These are phyloP conservation scores for Agelas oroides DNA, from an alignment of 37 sponge, comb jelly and placozoan species.

Conservation along the genomic window DNA sequence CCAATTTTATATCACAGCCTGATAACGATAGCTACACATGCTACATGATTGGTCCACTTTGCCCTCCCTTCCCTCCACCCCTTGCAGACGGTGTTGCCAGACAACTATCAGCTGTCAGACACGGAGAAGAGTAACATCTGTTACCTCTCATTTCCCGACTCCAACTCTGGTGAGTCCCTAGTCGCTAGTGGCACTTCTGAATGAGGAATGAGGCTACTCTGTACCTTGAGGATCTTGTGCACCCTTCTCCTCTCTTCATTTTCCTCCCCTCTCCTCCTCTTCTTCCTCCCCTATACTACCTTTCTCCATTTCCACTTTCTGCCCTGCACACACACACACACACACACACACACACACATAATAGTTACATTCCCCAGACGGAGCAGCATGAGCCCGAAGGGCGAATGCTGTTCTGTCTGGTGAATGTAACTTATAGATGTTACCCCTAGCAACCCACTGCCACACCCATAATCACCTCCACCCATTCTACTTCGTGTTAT, in stretches of 20 bases:
- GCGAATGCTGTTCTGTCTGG: no score
- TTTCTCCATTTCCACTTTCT: not conserved
- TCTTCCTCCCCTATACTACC: not conserved
- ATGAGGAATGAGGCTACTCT: not conserved
- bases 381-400: no score
- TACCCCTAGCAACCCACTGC: no score
- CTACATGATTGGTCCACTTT: not conserved
- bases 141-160: slow-evolving; percentile 99
- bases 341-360: no score
- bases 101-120: slow-evolving; percentile 76
- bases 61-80: not conserved
- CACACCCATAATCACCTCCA: no score
- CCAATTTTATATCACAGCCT: no score
- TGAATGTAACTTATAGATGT: no score
- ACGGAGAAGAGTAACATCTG: slow-evolving; percentile 93
- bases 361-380: no score
- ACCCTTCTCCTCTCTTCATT: not conserved
- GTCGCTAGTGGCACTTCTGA: not conserved
- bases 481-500: no score
- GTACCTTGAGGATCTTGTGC: not conserved
- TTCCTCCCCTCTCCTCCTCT: not conserved
- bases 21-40: not conserved
- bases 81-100: slow-evolving; percentile 69
- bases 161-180: slow-evolving; percentile 86
- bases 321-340: no score